Base-by-base conservation (phyloP, 2,888 invertebrate genomes). In the Rhamnusium bicolor region DNA sequence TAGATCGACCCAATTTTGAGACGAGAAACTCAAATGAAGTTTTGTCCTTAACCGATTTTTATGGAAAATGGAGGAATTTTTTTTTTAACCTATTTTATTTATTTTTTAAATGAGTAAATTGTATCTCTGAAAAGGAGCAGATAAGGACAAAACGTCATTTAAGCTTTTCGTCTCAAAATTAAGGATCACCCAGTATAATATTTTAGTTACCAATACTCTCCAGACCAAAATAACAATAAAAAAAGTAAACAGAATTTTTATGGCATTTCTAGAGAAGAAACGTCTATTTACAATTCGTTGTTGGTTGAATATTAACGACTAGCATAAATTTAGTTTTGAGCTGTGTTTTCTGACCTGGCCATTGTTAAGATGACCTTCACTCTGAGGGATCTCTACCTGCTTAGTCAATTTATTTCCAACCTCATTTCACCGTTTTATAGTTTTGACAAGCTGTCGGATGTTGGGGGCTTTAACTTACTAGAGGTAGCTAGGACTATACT, bases 221-320 rank as follows among this genome's bases (percentile, higher is more conserved):
- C 56, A 46, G 60, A 60, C 51, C 69, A 65, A 69, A 73, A 74
- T 68, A 75, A 79, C 71, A 74, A 73, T 74, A 75, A 77, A 79
- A n/a, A 76, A 77, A 78, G 70, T 74, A 80, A 78, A 77, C 73
- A 78, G 73, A 75, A 77, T 80, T 79, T 79, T 76, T 74, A 80
- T 79, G 74, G 74, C 72, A 75, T 74, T 77, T 76, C 74, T 75
- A 78, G 78, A 77, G 76, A 72, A 79, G 77, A 78, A 77, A 79
- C 71, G 72, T 80, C 79, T 81, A 80, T 81, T 81, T 81, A 81
- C 81, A 78, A 76, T 77, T 73, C 78, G 75, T 77, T 75, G 79
- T 79, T 81, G 76, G 78, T 74, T 80, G 82, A 83, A 83, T 83
- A 80, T 82, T 81, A 82, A 82, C 80, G 81, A 81, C 80, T 75